Evolutionary conservation across 2,888 invertebrate species (phyloP).

Genomic region (Hypolimnas misippus): DNA sequence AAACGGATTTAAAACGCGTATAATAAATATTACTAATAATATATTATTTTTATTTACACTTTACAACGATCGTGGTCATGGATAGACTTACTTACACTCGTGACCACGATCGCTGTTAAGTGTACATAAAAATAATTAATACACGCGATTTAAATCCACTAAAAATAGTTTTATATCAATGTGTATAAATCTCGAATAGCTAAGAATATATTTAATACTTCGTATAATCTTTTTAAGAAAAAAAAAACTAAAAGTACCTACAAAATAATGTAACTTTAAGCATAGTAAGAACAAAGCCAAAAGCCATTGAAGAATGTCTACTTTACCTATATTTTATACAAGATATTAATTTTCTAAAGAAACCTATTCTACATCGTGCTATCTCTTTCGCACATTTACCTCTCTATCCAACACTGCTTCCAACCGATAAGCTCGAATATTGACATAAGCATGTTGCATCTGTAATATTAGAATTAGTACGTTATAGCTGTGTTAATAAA

Average conservation of each 20-base stretch:
- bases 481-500: slow-evolving; percentile 54
- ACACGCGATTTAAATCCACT: too few species aligned
- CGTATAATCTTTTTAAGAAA: neutral
- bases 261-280: neutral
- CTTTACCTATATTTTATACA: slow-evolving; percentile 5
- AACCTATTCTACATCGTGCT: slow-evolving; percentile 62
- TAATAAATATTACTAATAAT: too few species aligned
- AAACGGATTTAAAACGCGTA: too few species aligned
- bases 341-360: too few species aligned
- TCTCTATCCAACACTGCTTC: slow-evolving; percentile 85
- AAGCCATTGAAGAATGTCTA: neutral
- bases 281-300: neutral
- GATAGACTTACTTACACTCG: too few species aligned
- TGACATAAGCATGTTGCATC: slow-evolving; percentile 84
- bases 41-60: too few species aligned
- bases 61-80: too few species aligned
- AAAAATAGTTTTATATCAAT: too few species aligned
- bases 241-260: neutral
- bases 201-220: neutral
- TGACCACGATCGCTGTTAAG: too few species aligned
- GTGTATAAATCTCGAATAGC: too few species aligned
- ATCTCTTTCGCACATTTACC: slow-evolving; percentile 84
- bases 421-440: slow-evolving; percentile 84
- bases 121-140: too few species aligned
- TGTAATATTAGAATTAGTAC: slow-evolving; percentile 71